Evolutionary conservation across 1,140 invertebrate genomes (phyloP), one percentile per base, ranked within the genome.

Genomic region (Druon quercuslanigerum): DNA sequence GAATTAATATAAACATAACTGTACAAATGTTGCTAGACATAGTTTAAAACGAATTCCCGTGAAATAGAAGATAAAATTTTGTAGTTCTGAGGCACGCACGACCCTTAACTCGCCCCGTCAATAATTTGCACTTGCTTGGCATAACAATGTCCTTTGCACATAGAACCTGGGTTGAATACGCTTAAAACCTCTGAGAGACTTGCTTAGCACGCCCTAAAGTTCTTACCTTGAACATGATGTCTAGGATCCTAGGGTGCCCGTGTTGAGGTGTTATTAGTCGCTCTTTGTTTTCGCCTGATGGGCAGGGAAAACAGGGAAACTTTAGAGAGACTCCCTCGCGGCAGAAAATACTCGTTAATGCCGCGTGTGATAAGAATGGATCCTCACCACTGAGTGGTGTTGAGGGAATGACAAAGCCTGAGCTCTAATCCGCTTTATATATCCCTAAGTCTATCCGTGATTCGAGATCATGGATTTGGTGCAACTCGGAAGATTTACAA

Each of bases 381-480:
- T 81, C 82, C 70, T 79, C 85, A 83, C 76, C 83, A 85, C 82
- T 77, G 77, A 80, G 75, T 80, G 79, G 80, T 85, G 81, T 78
- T 77, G 81, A 80, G 85, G 84, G 92, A 92, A 92, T 93, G 92
- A 92, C 90, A 92, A 90, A 91, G 82, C 85, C 78, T 79, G 83
- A 87, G 85, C 86, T 87, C 80, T 89, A 88, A 87, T 89, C 84
- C 86, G 88, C 84, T 89, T 92, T 92, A 91, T 93, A 93, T 93
- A 93, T 89, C 84, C 78, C 82, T 74, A 83, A 84, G 85, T 84
- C 86, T 85, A 88, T 90, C 90, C 91, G 89, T 90, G 90, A 92
- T 92, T 91, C 90, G 91, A 89, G 88, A 91, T 90, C 91, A 91
- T 89, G 91, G 91, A 91, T 93, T 92, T 92, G 90, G 90, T 91